These are phyloP conservation scores for Rhyacophila brunnea DNA, from an alignment of 1,140 invertebrate species.

Conservation along the genomic window DNA sequence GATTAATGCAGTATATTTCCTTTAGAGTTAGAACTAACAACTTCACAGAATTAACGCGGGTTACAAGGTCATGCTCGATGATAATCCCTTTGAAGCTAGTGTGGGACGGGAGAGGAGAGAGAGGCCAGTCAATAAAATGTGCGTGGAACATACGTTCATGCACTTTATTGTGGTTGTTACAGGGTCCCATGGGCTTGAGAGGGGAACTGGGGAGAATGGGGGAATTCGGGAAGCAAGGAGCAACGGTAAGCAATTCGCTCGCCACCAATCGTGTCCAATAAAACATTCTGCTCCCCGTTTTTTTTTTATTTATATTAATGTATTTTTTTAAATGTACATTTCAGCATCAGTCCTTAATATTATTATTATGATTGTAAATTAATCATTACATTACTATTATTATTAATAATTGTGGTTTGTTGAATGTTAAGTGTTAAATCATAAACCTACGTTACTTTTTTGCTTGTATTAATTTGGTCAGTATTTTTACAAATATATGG, in stretches of 20 bases:
- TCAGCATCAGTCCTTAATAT: slow-evolving; percentile 11
- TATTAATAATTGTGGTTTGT: slow-evolving; percentile 24
- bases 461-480: not conserved
- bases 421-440: slow-evolving; percentile 28
- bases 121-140: not conserved
- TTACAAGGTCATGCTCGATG: no score
- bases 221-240: slow-evolving; percentile 72
- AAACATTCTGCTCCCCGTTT: slow-evolving; percentile 15
- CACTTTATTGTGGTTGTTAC: slow-evolving; percentile 33
- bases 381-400: slow-evolving; percentile 14
- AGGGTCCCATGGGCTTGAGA: slow-evolving; percentile 87
- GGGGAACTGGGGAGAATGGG: slow-evolving; percentile 75
- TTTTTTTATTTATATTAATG: slow-evolving; percentile 10
- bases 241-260: slow-evolving; percentile 66
- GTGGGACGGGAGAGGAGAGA: not conserved
- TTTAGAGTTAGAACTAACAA: no score
- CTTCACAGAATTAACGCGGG: no score
- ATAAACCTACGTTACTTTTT: not conserved
- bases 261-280: slow-evolving; percentile 40
- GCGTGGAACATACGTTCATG: slow-evolving; percentile 31
- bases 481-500: no score
- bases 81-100: not conserved
- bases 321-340: slow-evolving; percentile 19
- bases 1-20: no score
- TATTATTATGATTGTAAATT: slow-evolving; percentile 24